A percentile compares a stretch with the other conserved stretches of the same genome.
Evolutionary conservation across 1,140 invertebrate species (phyloP).

Genomic region (Drosophila paulistorum): DNA sequence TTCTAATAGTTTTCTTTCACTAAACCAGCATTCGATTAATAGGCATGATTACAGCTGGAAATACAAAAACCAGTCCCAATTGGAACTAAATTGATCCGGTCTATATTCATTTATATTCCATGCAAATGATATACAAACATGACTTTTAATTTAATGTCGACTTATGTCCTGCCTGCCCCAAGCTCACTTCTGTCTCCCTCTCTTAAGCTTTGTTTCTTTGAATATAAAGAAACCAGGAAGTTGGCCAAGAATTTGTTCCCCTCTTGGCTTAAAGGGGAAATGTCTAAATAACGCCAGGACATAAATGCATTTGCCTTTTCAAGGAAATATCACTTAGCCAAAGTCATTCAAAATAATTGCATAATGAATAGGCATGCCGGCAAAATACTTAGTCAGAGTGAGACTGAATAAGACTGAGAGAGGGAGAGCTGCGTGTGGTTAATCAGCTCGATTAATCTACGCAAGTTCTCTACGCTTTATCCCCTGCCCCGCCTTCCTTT

Average conservation of each 20-base stretch:
- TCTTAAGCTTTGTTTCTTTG: too few relatives aligned
- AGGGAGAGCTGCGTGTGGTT: conserved; percentile 61
- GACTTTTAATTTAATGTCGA: too few relatives aligned
- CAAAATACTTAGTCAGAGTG: conserved; percentile 5
- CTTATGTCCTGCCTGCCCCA: too few relatives aligned
- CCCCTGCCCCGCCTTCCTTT: not conserved
- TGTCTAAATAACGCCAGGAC: conserved; percentile 11
- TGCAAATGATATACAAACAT: too few relatives aligned
- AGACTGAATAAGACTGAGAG: conserved; percentile 16
- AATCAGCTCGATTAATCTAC: conserved; percentile 80
- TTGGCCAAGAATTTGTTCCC: not conserved
- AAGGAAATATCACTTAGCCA: conserved; percentile 75
- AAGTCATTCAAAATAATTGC: conserved; percentile 81
- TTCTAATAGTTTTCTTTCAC: too few relatives aligned
- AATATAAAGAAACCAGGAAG: not conserved
- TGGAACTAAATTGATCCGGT: too few relatives aligned
- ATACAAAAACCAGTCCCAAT: too few relatives aligned
- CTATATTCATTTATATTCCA: too few relatives aligned
- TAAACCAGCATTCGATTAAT: too few relatives aligned
- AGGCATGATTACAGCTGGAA: too few relatives aligned
- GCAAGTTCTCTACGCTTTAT: conserved; percentile 36
- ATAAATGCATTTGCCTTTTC: conserved; percentile 46
- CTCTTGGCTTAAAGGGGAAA: conserved; percentile 23
- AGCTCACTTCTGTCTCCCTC: too few relatives aligned
- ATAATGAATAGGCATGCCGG: conserved; percentile 68